Evolutionary conservation across 2,113 vertebrate genomes (phyloP).

Genomic region (Azemiops feae): DNA sequence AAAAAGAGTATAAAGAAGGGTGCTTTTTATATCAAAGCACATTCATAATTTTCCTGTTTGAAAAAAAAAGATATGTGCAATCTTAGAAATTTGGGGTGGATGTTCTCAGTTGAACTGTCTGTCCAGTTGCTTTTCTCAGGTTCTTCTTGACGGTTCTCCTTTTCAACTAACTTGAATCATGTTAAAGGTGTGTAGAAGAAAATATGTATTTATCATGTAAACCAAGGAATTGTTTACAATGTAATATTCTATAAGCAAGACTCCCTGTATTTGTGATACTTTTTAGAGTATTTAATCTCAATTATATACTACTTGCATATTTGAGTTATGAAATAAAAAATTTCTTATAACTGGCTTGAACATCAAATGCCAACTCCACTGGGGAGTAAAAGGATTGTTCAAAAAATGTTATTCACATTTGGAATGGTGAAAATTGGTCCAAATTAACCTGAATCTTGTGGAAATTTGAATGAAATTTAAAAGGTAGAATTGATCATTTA

Average conservation of each 20-base stretch:
- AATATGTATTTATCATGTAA: not conserved
- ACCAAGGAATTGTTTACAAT: not conserved
- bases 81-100: not conserved
- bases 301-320: not conserved
- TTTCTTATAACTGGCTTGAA: conserved; percentile 1
- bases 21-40: not conserved
- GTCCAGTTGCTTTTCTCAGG: not conserved
- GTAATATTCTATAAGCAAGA: not conserved
- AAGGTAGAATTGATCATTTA: not conserved
- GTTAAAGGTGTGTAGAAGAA: not conserved
- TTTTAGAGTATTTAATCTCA: conserved; percentile 9
- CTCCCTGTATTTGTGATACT: not conserved
- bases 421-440: not conserved
- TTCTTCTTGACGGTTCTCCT: not conserved
- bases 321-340: not conserved
- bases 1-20: not conserved
- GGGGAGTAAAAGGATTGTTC: not conserved
- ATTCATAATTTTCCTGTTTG: not conserved
- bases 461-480: not conserved
- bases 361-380: not conserved
- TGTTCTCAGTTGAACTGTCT: not conserved
- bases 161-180: not conserved
- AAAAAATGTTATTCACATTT: not conserved
- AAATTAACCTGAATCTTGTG: not conserved
- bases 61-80: not conserved